Evolutionary conservation across 2,888 invertebrate species (phyloP), one percentile per base, ranked within the genome.

Genomic region (Drosophila affinis): DNA sequence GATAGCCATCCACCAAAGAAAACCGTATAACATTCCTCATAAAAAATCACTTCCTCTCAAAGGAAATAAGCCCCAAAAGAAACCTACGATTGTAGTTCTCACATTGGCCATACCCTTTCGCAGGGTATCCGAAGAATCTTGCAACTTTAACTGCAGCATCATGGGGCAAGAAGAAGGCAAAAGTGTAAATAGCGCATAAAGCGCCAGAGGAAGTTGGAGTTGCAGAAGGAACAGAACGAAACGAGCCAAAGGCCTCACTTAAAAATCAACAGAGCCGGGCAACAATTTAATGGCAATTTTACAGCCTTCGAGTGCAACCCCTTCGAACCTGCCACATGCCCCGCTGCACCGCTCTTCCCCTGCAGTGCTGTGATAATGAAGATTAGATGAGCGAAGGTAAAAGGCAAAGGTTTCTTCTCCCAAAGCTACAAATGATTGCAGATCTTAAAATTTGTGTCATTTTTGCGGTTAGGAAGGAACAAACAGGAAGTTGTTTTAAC

Each of bases 271-370:
- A 67, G 56, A 55, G 56, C 55, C 55, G 67, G 39, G 83, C 87
- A 85, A 84, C 83, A 87, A 84, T 84, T 84, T 87, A 87, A 84
- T 84, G 75, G 85, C 83, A 79, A 85, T 84, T 84, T 84, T 84
- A 84, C 85, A 79, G 75, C 85, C 59, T 79, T 52, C 24, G 32
- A 34, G 21, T 9, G 44, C 44, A 32, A 47, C n/a, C 39, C 47
- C 32, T n/a, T 24, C 21, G 3, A 21, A 21, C 39, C 47, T 14
- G 32, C 3, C 55, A 46, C 21, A 29, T 24, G 45, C 29, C 49
- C 14, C 14, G n/a, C n/a, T 14, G 27, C 29, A 45, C 14, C 14
- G 17, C n/a, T 14, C 10, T 59, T 29, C 63, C 14, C 24, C 27
- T 9, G 29, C 29, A 2, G 24, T 10, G 21, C 55, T 39, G 63